These are phyloP conservation scores for Pyrgilauda ruficollis DNA, from an alignment of 2,113 vertebrate species.

Conservation along the genomic window DNA sequence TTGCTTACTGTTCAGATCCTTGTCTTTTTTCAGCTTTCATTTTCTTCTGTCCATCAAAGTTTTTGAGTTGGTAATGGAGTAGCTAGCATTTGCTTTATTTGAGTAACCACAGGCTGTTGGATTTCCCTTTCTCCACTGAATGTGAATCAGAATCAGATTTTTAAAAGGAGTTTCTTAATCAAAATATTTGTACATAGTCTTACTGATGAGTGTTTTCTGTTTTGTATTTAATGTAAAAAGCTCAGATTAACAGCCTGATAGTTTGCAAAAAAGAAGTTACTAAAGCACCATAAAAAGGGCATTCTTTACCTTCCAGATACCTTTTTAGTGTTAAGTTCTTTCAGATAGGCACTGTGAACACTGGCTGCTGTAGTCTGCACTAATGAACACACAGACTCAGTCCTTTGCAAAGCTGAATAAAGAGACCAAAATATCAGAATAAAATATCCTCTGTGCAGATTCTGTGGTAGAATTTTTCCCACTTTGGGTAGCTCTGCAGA, in stretches of 20 bases:
- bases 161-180: constrained; percentile 43
- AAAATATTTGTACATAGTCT: constrained; percentile 55
- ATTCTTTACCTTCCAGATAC: constrained; percentile 39
- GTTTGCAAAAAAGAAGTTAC: constrained; percentile 41
- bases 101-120: constrained; percentile 49
- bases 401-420: background rate
- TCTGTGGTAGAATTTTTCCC: background rate
- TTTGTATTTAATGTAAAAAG: constrained; percentile 54
- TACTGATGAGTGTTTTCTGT: constrained; percentile 19
- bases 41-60: constrained; percentile 35
- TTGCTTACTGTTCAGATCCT: constrained; percentile 48
- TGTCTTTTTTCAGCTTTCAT: constrained; percentile 37
- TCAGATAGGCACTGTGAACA: background rate
- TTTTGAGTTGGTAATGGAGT: constrained; percentile 43
- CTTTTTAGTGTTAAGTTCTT: background rate
- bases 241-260: constrained; percentile 12
- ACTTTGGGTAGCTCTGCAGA: background rate
- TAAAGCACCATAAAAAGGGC: constrained; percentile 25
- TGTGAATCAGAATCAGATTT: constrained; percentile 45
- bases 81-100: constrained; percentile 59
- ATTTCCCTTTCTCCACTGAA: constrained; percentile 32
- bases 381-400: background rate
- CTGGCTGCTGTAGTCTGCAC: background rate
- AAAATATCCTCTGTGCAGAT: background rate
- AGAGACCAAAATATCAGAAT: background rate